Evolutionary conservation across 2,797 vertebrate species (phyloP).

Genomic region (Brachyrhaphis roseni): DNA sequence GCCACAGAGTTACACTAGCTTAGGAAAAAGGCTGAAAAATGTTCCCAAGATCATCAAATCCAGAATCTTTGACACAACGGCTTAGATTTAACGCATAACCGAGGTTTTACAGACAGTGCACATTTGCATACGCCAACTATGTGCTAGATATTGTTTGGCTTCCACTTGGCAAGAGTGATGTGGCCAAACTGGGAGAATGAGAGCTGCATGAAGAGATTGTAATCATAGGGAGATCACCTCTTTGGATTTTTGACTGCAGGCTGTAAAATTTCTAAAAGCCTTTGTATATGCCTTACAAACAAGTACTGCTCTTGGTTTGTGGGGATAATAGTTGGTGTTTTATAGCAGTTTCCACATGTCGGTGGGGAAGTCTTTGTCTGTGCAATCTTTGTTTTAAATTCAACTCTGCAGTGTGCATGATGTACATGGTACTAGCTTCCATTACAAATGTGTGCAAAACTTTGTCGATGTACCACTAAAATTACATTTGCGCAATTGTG

Average conservation of each 20-base stretch:
- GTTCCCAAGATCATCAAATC: slow-evolving; percentile 15
- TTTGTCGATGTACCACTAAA: too few species aligned
- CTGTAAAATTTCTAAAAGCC: slow-evolving; percentile 44
- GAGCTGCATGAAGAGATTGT: slow-evolving; percentile 20
- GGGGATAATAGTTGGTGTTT: not conserved
- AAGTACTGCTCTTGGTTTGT: not conserved
- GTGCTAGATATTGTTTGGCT: slow-evolving; percentile 57
- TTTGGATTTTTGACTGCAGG: slow-evolving; percentile 29
- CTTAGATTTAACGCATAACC: slow-evolving; percentile 61
- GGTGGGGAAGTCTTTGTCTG: not conserved
- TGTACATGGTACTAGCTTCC: not conserved
- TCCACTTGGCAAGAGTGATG: slow-evolving; percentile 33
- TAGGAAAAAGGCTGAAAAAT: slow-evolving; percentile 21
- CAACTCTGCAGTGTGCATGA: not conserved
- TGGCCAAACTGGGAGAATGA: slow-evolving; percentile 13
- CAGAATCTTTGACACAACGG: slow-evolving; percentile 28
- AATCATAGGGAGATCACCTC: slow-evolving; percentile 45
- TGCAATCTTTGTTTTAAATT: not conserved
- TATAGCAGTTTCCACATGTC: not conserved
- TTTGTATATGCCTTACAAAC: not conserved
- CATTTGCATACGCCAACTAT: slow-evolving; percentile 58
- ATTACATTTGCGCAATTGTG: too few species aligned
- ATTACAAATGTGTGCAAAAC: too few species aligned
- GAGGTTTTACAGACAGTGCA: slow-evolving; percentile 70
- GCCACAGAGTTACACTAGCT: slow-evolving; percentile 24